These are phyloP conservation scores for Lycophotia porphyrea DNA, from an alignment of 2,888 invertebrate species.

Conservation along the genomic window DNA sequence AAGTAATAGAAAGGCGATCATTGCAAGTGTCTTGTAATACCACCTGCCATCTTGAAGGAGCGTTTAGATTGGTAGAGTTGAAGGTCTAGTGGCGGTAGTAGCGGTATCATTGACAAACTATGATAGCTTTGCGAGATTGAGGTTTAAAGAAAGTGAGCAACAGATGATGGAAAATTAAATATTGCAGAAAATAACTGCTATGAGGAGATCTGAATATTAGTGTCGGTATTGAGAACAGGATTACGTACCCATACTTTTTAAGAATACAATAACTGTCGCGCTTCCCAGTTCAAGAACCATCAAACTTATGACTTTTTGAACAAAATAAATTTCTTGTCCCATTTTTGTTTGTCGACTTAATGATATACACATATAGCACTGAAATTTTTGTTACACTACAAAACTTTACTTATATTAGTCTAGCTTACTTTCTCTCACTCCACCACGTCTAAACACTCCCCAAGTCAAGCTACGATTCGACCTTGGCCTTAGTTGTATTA, in stretches of 20 bases:
- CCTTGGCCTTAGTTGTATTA: constrained; percentile 32
- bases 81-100: neutral
- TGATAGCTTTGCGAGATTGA: neutral
- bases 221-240: too few relatives aligned
- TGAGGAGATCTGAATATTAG: too few relatives aligned
- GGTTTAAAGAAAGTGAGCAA: neutral
- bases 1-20: constrained; percentile 54
- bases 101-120: neutral
- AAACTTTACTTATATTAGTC: neutral
- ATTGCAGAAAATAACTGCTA: too few relatives aligned
- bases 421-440: constrained; percentile 13
- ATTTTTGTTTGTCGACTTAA: neutral
- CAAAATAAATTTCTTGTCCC: too few relatives aligned
- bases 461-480: constrained; percentile 6
- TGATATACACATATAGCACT: neutral
- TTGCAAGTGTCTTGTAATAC: constrained; percentile 31
- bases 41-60: constrained; percentile 37
- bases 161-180: neutral
- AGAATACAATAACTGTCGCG: too few relatives aligned
- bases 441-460: constrained; percentile 16
- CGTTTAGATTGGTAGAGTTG: constrained; percentile 24
- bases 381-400: neutral
- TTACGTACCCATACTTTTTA: too few relatives aligned
- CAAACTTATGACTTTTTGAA: too few relatives aligned
- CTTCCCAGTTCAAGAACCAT: too few relatives aligned